Conservation (phyloP, 1,140 invertebrate species). For the Cepaea nemoralis region DNA sequence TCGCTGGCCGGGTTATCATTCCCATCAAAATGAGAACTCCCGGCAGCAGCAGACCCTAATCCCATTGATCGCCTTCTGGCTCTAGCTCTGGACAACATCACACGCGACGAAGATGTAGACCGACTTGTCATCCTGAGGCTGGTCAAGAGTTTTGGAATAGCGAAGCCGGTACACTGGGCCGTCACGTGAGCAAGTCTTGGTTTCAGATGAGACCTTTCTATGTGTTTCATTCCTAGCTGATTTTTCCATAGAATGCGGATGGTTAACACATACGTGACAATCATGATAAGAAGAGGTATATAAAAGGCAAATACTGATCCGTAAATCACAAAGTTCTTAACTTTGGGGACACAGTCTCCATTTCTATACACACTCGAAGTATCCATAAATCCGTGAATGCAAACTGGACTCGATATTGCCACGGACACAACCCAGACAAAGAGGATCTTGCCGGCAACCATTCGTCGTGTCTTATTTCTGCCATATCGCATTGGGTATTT, state of each 20-base stretch:
- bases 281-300: conserved; percentile 93
- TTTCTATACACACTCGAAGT: conserved; percentile 70
- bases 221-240: conserved; percentile 60
- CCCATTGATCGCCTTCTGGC: not conserved
- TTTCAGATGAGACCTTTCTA: conserved; percentile 57
- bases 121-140: not conserved
- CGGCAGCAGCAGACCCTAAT: no score
- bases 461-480: conserved; percentile 86
- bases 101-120: not conserved
- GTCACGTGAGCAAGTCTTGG: conserved; percentile 45
- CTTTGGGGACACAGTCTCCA: conserved; percentile 78
- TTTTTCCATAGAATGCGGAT: conserved; percentile 76
- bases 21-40: not conserved
- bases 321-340: conserved; percentile 83
- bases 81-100: not conserved
- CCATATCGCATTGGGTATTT: conserved; percentile 78
- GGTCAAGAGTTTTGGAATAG: conserved; percentile 36
- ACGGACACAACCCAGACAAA: conserved; percentile 91
- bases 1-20: not conserved
- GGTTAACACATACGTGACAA: conserved; percentile 91
- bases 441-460: conserved; percentile 88
- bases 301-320: conserved; percentile 95
- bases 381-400: conserved; percentile 83
- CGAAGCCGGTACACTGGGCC: conserved; percentile 41
- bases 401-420: conserved; percentile 88